Evolutionary conservation across 2,797 vertebrate genomes (phyloP).

Genomic region (Smutsia temminckii): DNA sequence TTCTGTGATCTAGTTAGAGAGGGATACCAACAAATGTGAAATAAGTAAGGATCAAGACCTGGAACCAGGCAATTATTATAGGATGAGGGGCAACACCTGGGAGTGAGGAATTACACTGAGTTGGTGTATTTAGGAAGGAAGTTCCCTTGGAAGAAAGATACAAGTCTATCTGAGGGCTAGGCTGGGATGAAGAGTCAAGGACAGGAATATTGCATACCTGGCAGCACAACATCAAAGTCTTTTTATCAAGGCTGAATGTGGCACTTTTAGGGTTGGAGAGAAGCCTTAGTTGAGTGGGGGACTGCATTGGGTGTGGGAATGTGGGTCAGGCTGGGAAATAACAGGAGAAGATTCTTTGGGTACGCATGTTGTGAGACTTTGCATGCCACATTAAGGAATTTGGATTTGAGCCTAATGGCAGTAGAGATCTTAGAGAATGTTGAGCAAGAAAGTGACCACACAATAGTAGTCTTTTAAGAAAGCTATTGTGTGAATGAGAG

Average conservation of each 20-base stretch:
- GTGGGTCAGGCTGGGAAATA: neutral
- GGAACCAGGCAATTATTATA: neutral
- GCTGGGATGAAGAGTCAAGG: neutral
- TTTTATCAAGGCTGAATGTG: neutral
- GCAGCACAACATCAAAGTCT: neutral
- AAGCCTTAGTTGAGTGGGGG: neutral
- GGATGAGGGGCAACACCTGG: neutral
- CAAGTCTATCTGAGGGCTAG: neutral
- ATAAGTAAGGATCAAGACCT: neutral
- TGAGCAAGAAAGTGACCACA: neutral
- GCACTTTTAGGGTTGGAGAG: neutral
- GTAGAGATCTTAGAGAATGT: neutral
- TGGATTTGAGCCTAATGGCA: constrained; percentile 14
- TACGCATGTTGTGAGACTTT: neutral
- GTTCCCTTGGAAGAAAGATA: neutral
- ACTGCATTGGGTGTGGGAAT: neutral
- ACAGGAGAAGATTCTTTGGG: neutral
- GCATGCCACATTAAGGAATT: neutral
- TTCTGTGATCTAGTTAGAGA: neutral
- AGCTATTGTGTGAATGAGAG: neutral
- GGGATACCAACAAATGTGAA: neutral
- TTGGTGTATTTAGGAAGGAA: neutral
- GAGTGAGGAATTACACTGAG: neutral
- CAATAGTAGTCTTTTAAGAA: neutral
- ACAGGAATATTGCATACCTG: neutral